These are phyloP conservation scores for Ashinkailepas kermadecensis DNA, from an alignment of 2,888 invertebrate species.

Conservation along the genomic window DNA sequence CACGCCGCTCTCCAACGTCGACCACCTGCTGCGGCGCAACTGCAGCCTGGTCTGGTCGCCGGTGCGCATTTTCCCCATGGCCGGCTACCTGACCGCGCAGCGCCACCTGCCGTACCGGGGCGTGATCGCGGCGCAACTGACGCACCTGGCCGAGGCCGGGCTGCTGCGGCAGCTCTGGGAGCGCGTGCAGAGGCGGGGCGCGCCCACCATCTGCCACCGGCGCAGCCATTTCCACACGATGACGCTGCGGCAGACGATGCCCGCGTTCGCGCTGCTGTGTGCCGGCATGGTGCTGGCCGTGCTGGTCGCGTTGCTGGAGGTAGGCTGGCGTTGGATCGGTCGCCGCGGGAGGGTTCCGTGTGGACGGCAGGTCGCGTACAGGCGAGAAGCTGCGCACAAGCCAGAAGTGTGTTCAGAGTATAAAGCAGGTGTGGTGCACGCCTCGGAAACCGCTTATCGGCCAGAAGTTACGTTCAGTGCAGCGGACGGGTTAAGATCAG, in stretches of 20 bases:
- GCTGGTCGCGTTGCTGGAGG: background rate
- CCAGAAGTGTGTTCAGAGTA: too few species aligned
- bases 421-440: too few species aligned
- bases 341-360: too few species aligned
- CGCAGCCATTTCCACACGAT: background rate
- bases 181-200: background rate
- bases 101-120: background rate
- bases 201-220: background rate
- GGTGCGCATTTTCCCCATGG: background rate
- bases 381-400: too few species aligned
- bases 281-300: background rate
- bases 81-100: background rate
- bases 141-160: conserved; percentile 15
- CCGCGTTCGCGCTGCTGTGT: background rate
- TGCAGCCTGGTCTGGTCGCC: conserved; percentile 5
- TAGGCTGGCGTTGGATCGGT: background rate
- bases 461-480: too few species aligned
- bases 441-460: too few species aligned
- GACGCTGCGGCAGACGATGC: background rate
- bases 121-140: background rate
- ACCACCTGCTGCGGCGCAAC: background rate
- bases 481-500: too few species aligned
- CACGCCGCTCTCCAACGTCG: background rate
- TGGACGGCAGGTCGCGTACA: too few species aligned
- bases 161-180: background rate